These are phyloP conservation scores for Anniella stebbinsi DNA, from an alignment of 2,797 vertebrate genomes.

Conservation along the genomic window DNA sequence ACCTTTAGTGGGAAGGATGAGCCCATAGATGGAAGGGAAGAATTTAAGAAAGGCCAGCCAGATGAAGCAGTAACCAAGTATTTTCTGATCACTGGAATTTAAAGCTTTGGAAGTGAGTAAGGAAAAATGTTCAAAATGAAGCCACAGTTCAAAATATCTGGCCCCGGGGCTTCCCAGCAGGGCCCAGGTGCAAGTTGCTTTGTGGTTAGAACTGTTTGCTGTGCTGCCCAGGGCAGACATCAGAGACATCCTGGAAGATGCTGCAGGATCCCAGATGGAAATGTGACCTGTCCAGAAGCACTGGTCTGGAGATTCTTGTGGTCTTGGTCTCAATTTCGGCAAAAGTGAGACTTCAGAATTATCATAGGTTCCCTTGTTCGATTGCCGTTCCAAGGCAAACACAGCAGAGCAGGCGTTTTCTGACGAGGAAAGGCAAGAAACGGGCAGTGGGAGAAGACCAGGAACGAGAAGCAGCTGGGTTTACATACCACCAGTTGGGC, in stretches of 20 bases:
- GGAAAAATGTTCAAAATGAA: conserved; percentile 61
- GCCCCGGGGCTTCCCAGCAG: conserved; percentile 59
- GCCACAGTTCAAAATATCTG: conserved; percentile 68
- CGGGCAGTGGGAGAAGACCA: not conserved
- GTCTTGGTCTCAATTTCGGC: conserved; percentile 27
- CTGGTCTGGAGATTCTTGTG: conserved; percentile 14
- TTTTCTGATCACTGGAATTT: conserved; percentile 56
- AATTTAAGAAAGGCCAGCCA: conserved; percentile 17
- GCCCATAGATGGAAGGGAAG: conserved; percentile 52
- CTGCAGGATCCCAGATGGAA: conserved; percentile 46
- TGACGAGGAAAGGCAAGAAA: conserved; percentile 15
- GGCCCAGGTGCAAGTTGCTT: conserved; percentile 65
- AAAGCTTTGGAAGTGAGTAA: conserved; percentile 64
- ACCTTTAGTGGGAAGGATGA: conserved; percentile 7
- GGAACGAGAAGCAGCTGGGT: conserved; percentile 23
- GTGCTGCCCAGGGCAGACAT: conserved; percentile 28
- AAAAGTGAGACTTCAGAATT: conserved; percentile 17
- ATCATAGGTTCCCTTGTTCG: conserved; percentile 26
- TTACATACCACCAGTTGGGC: not conserved
- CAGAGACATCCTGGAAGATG: conserved; percentile 42
- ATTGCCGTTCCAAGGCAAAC: conserved; percentile 31
- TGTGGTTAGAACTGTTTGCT: conserved; percentile 54
- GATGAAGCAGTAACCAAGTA: not conserved
- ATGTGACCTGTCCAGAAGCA: conserved; percentile 40
- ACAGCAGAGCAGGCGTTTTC: not conserved